These are phyloP conservation scores for Urosaurus nigricauda DNA, from an alignment of 2,797 vertebrate species.

Conservation along the genomic window DNA sequence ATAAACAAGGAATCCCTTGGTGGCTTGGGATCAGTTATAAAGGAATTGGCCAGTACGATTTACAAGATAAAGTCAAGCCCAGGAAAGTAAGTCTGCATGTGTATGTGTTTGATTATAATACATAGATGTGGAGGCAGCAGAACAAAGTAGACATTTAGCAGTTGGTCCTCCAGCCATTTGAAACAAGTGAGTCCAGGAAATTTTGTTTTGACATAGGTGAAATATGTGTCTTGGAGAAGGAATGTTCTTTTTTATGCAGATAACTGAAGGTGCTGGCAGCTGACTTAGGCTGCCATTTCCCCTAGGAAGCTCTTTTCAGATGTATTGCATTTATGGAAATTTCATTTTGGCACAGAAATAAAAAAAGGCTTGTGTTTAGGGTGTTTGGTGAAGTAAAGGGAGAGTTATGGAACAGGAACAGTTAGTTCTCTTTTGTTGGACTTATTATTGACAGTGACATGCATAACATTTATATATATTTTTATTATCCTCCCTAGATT, in stretches of 20 bases:
- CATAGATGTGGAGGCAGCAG: rapidly evolving
- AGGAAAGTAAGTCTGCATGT: conserved; percentile 87
- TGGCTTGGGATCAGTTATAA: conserved; percentile 98
- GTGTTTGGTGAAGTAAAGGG: background rate
- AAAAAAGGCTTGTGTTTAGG: background rate
- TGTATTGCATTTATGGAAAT: conserved; percentile 25
- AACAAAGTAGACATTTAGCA: background rate
- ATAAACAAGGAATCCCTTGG: conserved; percentile 98
- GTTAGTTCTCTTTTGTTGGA: background rate
- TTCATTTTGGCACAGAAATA: background rate
- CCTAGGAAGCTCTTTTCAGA: background rate
- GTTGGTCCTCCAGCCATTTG: conserved; percentile 2
- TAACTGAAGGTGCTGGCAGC: background rate
- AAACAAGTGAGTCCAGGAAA: conserved; percentile 13
- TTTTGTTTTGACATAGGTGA: background rate
- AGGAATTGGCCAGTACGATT: conserved; percentile 96
- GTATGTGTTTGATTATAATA: background rate
- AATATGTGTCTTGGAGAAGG: background rate
- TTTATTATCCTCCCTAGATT: conserved; percentile 39
- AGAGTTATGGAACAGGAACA: background rate
- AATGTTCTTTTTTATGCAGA: background rate
- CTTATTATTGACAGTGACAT: background rate
- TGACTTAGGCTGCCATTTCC: background rate
- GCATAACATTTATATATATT: background rate
- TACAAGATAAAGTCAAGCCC: conserved; percentile 97